phyloP scores from a whole-genome alignment of 2,797 vertebrate species.

The Okamejei kenojei region DNA sequence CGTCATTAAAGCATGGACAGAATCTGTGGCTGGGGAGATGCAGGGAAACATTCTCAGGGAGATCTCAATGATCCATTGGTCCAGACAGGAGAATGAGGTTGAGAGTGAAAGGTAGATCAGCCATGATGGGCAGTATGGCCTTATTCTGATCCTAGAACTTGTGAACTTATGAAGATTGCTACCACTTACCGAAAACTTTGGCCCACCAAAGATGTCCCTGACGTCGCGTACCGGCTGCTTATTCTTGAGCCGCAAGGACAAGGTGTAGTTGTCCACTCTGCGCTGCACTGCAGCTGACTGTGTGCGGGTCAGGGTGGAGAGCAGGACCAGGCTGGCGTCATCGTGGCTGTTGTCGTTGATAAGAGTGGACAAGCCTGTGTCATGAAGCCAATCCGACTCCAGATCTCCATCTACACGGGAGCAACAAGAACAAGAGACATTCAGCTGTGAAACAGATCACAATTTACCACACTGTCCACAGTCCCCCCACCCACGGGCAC shows the following conservation, averaged over 20 bases:
- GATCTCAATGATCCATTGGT: no score
- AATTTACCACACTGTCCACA: background rate
- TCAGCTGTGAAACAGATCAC: background rate
- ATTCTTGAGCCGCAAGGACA: constrained; percentile 69
- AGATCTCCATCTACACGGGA: constrained; percentile 65
- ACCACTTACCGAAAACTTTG: constrained; percentile 29
- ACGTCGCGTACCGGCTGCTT: constrained; percentile 71
- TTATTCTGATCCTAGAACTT: no score
- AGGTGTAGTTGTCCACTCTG: constrained; percentile 67
- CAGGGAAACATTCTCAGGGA: no score
- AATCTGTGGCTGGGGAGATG: background rate
- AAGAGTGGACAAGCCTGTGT: constrained; percentile 70
- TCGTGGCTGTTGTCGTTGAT: constrained; percentile 55
- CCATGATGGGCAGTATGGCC: no score
- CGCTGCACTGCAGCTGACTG: constrained; percentile 76
- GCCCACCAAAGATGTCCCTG: constrained; percentile 63
- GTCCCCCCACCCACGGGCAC: background rate
- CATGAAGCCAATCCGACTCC: constrained; percentile 78
- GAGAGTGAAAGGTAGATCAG: no score
- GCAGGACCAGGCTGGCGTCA: constrained; percentile 61
- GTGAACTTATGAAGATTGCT: no score
- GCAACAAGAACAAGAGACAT: background rate
- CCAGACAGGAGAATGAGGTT: no score
- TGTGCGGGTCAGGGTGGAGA: constrained; percentile 77
- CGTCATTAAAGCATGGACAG: background rate